Evolutionary conservation across 2,888 invertebrate species (phyloP).

Genomic region (Thalpophila matura): DNA sequence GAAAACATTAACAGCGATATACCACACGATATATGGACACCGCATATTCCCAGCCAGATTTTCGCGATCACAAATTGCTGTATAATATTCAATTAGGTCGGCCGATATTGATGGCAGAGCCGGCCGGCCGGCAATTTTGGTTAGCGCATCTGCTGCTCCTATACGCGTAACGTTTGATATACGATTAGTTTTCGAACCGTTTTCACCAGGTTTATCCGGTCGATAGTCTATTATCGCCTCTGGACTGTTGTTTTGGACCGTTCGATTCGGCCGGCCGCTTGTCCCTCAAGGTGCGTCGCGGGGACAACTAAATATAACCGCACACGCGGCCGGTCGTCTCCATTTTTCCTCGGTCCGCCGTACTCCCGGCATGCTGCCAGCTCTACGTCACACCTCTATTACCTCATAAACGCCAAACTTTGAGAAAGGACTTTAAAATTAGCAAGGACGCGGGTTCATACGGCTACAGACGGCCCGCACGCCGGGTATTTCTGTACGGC

Average conservation of each 20-base stretch:
- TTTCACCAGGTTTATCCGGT: constrained; percentile 64
- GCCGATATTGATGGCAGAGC: constrained; percentile 83
- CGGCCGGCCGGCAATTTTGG: constrained; percentile 85
- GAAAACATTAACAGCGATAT: constrained; percentile 84
- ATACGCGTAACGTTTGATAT: constrained; percentile 80
- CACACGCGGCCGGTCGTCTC: constrained; percentile 74
- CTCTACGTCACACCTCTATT: constrained; percentile 84
- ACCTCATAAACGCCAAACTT: constrained; percentile 89
- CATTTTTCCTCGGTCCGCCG: constrained; percentile 82
- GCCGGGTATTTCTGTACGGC: constrained; percentile 69
- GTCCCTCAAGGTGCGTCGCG: constrained; percentile 85
- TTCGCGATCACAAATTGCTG: constrained; percentile 89
- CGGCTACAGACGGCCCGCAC: constrained; percentile 69
- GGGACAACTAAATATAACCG: constrained; percentile 67
- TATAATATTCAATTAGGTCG: constrained; percentile 90
- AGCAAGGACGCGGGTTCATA: constrained; percentile 86
- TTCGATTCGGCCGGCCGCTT: constrained; percentile 63
- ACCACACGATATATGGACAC: constrained; percentile 85
- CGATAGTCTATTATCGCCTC: constrained; percentile 61
- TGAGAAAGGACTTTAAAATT: constrained; percentile 89
- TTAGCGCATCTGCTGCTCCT: constrained; percentile 86
- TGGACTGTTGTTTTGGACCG: constrained; percentile 47
- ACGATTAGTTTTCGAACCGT: constrained; percentile 86
- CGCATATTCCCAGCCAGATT: constrained; percentile 89
- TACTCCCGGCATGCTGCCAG: constrained; percentile 90